Conservation (phyloP, 2,113 vertebrate genomes). For the Sinocyclocheilus grahami region DNA sequence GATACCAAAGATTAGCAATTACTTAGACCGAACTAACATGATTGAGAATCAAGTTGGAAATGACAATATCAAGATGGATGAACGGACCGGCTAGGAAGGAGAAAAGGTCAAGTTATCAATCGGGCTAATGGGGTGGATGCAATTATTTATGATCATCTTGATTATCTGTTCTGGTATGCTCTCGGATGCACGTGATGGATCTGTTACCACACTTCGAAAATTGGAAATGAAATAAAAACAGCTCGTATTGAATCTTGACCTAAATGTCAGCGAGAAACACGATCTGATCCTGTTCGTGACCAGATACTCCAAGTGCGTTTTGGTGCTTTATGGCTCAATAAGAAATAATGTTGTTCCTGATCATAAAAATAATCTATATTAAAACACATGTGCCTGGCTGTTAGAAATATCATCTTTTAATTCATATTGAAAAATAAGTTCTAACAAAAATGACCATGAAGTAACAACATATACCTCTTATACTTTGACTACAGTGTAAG, state of each 20-base stretch:
- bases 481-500: background rate
- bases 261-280: background rate
- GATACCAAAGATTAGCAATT: conserved; percentile 5
- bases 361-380: background rate
- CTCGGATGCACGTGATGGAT: background rate
- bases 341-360: background rate
- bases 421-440: background rate
- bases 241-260: background rate
- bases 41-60: conserved; percentile 18
- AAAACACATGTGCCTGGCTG: background rate
- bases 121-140: background rate
- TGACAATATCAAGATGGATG: background rate
- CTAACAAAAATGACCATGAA: background rate
- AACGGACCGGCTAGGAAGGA: background rate
- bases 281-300: background rate
- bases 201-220: background rate
- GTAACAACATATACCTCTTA: background rate
- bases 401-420: background rate
- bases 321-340: background rate
- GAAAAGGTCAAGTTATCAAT: conserved; percentile 29
- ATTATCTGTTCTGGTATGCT: background rate
- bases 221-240: background rate
- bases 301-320: background rate
- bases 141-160: conserved; percentile 12
- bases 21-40: conserved; percentile 11